These are phyloP conservation scores for Serripes groenlandicus DNA, from an alignment of 2,888 invertebrate genomes.

Conservation along the genomic window DNA sequence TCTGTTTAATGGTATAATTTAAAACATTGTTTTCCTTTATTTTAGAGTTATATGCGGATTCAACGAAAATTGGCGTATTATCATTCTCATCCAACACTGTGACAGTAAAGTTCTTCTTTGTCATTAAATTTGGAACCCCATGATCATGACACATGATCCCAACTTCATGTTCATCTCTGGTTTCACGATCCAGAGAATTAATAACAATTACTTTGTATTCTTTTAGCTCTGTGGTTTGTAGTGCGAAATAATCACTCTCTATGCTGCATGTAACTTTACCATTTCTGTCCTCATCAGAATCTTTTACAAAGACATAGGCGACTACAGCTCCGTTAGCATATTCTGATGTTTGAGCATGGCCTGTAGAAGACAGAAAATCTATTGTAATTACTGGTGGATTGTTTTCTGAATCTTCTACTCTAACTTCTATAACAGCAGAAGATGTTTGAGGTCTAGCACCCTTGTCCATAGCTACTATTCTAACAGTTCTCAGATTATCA, in stretches of 20 bases:
- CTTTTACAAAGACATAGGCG: slow-evolving; percentile 76
- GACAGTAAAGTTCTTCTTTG: slow-evolving; percentile 67
- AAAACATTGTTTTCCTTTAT: slow-evolving; percentile 74
- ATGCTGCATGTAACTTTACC: slow-evolving; percentile 76
- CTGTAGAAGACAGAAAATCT: slow-evolving; percentile 70
- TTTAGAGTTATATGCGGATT: slow-evolving; percentile 76
- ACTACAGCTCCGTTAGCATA: slow-evolving; percentile 75
- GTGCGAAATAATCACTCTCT: slow-evolving; percentile 66
- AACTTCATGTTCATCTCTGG: slow-evolving; percentile 63
- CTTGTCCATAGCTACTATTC: slow-evolving; percentile 76
- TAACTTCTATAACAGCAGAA: slow-evolving; percentile 73
- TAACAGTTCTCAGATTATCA: slow-evolving; percentile 69
- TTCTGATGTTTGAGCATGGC: slow-evolving; percentile 73
- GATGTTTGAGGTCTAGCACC: slow-evolving; percentile 76
- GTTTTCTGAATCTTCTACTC: slow-evolving; percentile 95
- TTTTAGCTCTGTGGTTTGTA: slow-evolving; percentile 72
- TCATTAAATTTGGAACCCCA: slow-evolving; percentile 66
- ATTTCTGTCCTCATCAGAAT: slow-evolving; percentile 79
- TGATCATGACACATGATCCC: slow-evolving; percentile 71
- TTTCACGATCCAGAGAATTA: slow-evolving; percentile 68
- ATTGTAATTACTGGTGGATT: slow-evolving; percentile 92
- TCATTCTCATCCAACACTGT: slow-evolving; percentile 94
- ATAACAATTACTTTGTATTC: slow-evolving; percentile 74
- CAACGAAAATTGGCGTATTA: slow-evolving; percentile 93
- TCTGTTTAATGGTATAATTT: slow-evolving; percentile 71